Evolutionary conservation across 2,113 vertebrate species (phyloP).

Genomic region (Myotis lucifugus): DNA sequence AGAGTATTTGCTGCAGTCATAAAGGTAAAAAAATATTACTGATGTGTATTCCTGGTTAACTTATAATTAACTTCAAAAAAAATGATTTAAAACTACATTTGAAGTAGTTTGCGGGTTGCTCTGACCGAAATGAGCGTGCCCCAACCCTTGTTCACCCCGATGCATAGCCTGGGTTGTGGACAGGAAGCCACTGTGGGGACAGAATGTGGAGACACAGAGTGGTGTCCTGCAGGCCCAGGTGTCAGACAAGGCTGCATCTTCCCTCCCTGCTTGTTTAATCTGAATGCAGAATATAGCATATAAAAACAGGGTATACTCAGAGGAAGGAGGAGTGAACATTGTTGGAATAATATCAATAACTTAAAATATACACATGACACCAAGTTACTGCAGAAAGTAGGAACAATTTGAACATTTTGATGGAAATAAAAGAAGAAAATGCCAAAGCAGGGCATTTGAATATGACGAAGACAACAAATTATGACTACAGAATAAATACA

Average conservation of each 20-base stretch:
- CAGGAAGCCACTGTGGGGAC: not conserved
- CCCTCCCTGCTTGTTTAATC: not conserved
- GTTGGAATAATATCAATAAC: not conserved
- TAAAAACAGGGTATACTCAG: too few species aligned
- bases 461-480: not conserved
- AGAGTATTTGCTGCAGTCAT: not conserved
- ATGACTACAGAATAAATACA: not conserved
- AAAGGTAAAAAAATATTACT: slow-evolving; percentile 19
- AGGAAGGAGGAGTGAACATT: not conserved
- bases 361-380: not conserved
- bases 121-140: not conserved
- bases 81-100: not conserved
- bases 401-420: not conserved
- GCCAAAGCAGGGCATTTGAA: too few species aligned
- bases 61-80: not conserved
- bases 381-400: not conserved
- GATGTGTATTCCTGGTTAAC: not conserved
- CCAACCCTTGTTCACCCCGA: not conserved
- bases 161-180: too few species aligned
- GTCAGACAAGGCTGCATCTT: not conserved
- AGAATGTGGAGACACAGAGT: not conserved
- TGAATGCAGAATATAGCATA: not conserved
- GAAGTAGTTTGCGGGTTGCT: not conserved
- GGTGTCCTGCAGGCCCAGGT: not conserved
- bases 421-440: not conserved